These are phyloP conservation scores for Hyperopisus bebe DNA, from an alignment of 2,113 vertebrate species.

Conservation along the genomic window DNA sequence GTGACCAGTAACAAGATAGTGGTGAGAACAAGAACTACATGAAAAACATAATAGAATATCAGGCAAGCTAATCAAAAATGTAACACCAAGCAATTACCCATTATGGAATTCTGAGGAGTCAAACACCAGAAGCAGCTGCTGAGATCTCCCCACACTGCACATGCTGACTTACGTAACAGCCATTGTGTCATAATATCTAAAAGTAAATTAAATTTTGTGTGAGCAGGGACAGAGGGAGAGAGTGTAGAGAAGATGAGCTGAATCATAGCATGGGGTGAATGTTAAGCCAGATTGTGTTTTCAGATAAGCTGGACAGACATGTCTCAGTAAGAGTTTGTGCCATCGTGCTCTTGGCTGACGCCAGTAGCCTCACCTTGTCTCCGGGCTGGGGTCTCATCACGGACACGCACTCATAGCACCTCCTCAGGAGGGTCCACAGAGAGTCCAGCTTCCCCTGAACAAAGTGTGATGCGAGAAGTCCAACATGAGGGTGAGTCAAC, in stretches of 20 bases:
- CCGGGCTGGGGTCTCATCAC: conserved; percentile 94
- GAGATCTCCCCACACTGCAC: neutral
- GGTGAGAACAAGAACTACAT: neutral
- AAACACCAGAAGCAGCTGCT: neutral
- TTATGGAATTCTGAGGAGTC: neutral
- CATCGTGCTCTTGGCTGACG: neutral
- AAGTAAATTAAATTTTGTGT: neutral
- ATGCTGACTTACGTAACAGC: neutral
- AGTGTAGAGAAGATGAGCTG: neutral
- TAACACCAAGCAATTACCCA: neutral
- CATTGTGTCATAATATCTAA: neutral
- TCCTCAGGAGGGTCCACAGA: conserved; percentile 80
- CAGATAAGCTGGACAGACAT: neutral
- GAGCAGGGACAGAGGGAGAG: neutral
- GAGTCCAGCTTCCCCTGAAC: conserved; percentile 88
- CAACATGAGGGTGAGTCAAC: neutral
- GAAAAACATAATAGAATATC: neutral
- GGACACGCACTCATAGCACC: conserved; percentile 87
- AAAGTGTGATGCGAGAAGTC: neutral
- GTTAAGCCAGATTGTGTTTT: neutral
- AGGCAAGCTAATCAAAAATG: neutral
- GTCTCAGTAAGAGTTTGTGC: neutral
- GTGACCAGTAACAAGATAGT: neutral
- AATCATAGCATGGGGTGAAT: neutral
- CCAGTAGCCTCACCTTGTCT: conserved; percentile 78